phyloP scores from a whole-genome alignment of 2,113 vertebrate species.

The Hippocampus mohnikei region DNA sequence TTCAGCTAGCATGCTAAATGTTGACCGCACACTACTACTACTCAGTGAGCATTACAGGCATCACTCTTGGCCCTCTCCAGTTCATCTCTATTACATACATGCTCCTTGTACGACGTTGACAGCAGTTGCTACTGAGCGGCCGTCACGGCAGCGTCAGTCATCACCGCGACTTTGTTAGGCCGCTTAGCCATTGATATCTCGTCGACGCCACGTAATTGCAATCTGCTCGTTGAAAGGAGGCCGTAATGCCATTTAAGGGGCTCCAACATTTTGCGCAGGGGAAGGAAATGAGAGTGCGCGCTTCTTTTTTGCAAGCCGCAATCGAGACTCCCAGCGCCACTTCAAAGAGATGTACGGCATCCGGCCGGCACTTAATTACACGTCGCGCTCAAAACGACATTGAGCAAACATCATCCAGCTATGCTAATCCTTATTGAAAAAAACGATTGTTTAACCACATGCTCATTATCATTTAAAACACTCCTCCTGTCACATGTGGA shows the following conservation, averaged over 20 bases:
- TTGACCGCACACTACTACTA: not conserved
- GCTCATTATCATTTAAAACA: not conserved
- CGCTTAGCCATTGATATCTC: not conserved
- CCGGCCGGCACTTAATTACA: not conserved
- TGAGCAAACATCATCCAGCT: not conserved
- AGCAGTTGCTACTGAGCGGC: not conserved
- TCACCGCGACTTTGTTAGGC: not conserved
- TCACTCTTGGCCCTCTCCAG: too few relatives aligned
- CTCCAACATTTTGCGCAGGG: too few relatives aligned
- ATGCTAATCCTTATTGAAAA: not conserved
- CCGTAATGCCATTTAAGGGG: not conserved
- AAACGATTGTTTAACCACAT: not conserved
- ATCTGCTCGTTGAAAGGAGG: not conserved
- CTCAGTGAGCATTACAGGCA: not conserved
- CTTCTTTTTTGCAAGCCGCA: not conserved
- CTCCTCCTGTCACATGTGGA: slow-evolving; percentile 1
- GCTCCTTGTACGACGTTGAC: too few relatives aligned
- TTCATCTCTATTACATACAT: too few relatives aligned
- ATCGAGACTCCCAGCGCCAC: not conserved
- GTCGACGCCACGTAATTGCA: not conserved
- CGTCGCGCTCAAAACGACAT: not conserved
- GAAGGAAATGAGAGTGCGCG: not conserved
- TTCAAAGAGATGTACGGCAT: not conserved
- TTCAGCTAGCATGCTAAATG: not conserved
- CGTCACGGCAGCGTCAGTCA: not conserved